A percentile compares a stretch with the other conserved stretches of the same genome.
These are phyloP conservation scores for Platichthys stellatus DNA, from an alignment of 2,113 vertebrate species.

Conservation along the genomic window DNA sequence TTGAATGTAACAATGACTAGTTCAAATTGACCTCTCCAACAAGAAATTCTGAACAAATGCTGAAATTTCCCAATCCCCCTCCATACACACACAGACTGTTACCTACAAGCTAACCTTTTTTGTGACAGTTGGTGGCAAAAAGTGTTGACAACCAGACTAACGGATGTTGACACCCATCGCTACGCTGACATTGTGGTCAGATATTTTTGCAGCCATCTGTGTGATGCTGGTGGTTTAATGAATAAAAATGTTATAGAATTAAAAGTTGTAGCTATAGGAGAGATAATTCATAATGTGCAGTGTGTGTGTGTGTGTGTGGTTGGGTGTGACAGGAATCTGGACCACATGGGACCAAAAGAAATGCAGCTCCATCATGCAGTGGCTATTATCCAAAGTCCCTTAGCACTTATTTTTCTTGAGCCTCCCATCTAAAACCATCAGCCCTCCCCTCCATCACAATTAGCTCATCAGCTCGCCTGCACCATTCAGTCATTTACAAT, in stretches of 20 bases:
- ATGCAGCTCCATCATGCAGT: not conserved
- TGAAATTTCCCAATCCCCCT: not conserved
- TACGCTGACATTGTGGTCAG: not conserved
- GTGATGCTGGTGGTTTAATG: conserved; percentile 23
- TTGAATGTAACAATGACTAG: no score
- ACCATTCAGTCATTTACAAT: conserved; percentile 51
- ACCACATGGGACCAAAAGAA: conserved; percentile 20
- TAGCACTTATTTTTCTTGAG: conserved; percentile 39
- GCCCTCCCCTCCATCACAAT: conserved; percentile 57
- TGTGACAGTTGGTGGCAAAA: not conserved
- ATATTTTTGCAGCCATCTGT: conserved; percentile 19
- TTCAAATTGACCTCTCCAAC: not conserved
- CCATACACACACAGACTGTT: not conserved
- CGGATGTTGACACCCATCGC: conserved; percentile 28
- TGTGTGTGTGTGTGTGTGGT: conserved; percentile 9
- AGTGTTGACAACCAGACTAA: conserved; percentile 21
- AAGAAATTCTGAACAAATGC: not conserved
- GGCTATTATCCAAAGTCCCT: conserved; percentile 35
- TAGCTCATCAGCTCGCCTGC: conserved; percentile 54
- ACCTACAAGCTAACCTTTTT: not conserved
- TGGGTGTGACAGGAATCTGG: not conserved
- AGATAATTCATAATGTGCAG: conserved; percentile 32
- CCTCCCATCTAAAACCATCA: conserved; percentile 51
- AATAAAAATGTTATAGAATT: conserved; percentile 11
- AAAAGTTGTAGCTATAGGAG: not conserved